Evolutionary conservation across 1,140 invertebrate genomes (phyloP).

Genomic region (Rhopalosiphum maidis): DNA sequence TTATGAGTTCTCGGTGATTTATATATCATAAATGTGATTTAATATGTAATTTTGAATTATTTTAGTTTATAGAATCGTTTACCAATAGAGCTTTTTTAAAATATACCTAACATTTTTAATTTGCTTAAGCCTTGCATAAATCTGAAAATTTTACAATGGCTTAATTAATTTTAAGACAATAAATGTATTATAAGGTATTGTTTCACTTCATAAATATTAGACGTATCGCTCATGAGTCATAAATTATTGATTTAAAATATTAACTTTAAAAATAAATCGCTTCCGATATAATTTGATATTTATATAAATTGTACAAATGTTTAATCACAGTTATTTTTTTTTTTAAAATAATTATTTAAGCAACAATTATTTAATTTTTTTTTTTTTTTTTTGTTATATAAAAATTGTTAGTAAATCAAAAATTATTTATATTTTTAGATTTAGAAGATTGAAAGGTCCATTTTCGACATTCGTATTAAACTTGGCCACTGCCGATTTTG

Average conservation of each 20-base stretch:
- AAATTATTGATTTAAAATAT: neutral
- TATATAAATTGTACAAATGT: neutral
- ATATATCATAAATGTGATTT: neutral
- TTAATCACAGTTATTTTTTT: too few relatives aligned
- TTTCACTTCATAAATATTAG: neutral
- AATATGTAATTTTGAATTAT: neutral
- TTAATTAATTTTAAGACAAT: neutral
- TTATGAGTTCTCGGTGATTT: too few relatives aligned
- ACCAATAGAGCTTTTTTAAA: neutral
- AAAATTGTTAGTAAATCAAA: neutral
- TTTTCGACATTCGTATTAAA: slow-evolving; percentile 64
- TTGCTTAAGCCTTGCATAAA: neutral
- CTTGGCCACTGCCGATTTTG: slow-evolving; percentile 63
- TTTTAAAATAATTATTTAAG: too few relatives aligned
- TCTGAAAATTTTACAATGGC: neutral
- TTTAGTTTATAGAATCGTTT: neutral
- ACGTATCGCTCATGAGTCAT: neutral
- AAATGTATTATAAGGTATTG: neutral
- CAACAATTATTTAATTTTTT: neutral
- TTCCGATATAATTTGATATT: neutral
- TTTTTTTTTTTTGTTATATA: neutral
- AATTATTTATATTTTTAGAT: slow-evolving; percentile 61
- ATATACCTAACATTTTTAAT: neutral
- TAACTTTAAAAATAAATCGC: neutral
- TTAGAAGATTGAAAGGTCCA: slow-evolving; percentile 62